Evolutionary conservation across 2,113 vertebrate species (phyloP).

Genomic region (Macrotus californicus): DNA sequence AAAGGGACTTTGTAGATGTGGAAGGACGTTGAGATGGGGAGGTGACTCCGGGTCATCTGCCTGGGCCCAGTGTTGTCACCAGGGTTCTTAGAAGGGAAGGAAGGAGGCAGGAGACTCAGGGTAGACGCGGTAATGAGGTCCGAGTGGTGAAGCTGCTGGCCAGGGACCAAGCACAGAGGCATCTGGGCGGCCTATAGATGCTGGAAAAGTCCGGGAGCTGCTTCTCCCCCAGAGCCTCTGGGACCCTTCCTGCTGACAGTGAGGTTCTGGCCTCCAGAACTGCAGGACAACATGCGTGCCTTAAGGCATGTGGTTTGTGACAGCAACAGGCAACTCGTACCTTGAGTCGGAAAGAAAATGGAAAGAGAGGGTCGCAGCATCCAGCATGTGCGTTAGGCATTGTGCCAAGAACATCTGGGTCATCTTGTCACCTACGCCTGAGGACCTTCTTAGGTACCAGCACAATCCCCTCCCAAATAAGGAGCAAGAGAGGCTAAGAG

Average conservation of each 20-base stretch:
- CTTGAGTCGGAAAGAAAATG: accelerated
- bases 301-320: neutral
- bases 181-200: neutral
- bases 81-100: neutral
- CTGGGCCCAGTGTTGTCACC: neutral
- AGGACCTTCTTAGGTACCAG: accelerated
- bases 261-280: neutral
- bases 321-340: neutral
- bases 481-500: neutral
- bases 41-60: neutral
- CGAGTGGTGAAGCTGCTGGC: neutral
- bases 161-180: neutral
- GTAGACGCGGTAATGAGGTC: too few species aligned
- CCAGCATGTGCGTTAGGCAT: accelerated
- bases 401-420: neutral
- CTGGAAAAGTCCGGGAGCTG: neutral
- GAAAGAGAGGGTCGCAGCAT: too few species aligned
- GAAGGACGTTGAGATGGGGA: neutral
- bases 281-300: accelerated
- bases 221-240: too few species aligned
- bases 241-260: neutral
- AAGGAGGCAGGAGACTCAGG: neutral
- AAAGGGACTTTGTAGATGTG: neutral
- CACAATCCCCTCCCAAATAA: accelerated
- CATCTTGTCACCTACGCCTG: accelerated